Percentiles rank a stretch among this genome's conserved stretches.
These are phyloP conservation scores for Pithys albifrons DNA, from an alignment of 2,113 vertebrate species.

Conservation along the genomic window DNA sequence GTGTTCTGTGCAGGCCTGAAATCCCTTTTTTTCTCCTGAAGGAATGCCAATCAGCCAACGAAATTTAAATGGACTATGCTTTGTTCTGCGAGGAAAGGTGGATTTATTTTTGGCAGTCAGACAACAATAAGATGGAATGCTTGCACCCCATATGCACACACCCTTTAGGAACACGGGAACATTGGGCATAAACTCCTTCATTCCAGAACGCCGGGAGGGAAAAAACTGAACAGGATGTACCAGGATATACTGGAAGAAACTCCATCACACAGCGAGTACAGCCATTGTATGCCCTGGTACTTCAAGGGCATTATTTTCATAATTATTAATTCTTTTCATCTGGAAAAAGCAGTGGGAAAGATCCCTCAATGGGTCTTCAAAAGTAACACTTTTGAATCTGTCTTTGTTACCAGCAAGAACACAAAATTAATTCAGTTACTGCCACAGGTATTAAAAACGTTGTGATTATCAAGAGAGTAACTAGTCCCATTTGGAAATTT, in stretches of 20 bases:
- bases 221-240: neutral
- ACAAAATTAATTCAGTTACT: neutral
- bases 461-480: neutral
- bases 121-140: neutral
- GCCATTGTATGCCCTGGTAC: neutral
- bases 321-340: neutral
- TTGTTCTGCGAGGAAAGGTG: neutral
- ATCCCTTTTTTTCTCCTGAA: neutral
- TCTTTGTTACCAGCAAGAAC: neutral
- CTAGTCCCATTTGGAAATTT: neutral
- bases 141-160: neutral
- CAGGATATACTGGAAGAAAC: neutral
- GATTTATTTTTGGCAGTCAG: neutral
- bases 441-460: neutral
- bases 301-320: neutral
- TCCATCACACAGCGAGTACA: neutral
- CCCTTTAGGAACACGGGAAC: neutral
- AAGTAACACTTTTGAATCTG: neutral
- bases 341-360: neutral
- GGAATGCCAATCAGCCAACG: neutral
- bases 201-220: neutral
- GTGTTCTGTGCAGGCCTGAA: neutral
- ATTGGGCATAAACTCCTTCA: accelerated
- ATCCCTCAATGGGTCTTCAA: accelerated
- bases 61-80: neutral